Evolutionary conservation across 2,888 invertebrate genomes (phyloP).

Genomic region (Capitulum mitella): DNA sequence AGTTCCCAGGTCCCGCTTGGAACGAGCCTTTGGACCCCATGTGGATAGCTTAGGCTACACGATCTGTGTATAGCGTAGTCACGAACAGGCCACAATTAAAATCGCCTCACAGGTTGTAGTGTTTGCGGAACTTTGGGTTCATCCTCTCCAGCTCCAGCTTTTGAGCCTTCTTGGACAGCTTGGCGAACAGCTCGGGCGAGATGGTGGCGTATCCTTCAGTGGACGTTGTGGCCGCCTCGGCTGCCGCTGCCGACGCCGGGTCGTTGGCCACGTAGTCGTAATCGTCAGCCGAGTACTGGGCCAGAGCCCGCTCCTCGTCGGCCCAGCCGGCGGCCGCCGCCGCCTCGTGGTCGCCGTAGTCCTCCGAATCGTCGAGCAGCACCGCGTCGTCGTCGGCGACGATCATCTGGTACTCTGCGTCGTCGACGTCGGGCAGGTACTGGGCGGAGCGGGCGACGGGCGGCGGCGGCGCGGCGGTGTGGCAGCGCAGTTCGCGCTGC

Average conservation of each 20-base stretch:
- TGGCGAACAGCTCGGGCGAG: background rate
- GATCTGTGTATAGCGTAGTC: too few relatives aligned
- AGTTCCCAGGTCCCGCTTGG: too few relatives aligned
- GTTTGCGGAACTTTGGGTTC: constrained; percentile 9
- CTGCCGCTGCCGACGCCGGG: background rate
- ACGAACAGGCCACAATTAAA: too few relatives aligned
- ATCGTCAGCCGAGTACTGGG: background rate
- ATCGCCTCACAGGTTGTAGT: background rate
- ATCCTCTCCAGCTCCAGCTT: background rate
- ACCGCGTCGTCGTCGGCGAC: background rate
- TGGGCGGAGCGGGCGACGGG: background rate
- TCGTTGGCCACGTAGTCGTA: background rate
- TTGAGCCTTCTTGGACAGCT: background rate
- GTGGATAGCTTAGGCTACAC: too few relatives aligned
- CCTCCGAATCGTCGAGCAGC: background rate
- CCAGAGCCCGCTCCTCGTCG: background rate
- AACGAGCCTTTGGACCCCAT: too few relatives aligned
- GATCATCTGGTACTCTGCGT: background rate
- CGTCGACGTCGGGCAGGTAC: background rate
- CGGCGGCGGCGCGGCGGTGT: background rate
- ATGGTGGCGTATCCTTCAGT: background rate
- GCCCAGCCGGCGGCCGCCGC: background rate
- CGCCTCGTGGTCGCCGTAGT: background rate
- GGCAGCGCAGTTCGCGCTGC: background rate
- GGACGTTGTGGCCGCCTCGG: background rate